Percentiles rank a stretch among this genome's conserved stretches.
These are phyloP conservation scores for Coregonus clupeaformis DNA, from an alignment of 2,113 vertebrate genomes.

Conservation along the genomic window DNA sequence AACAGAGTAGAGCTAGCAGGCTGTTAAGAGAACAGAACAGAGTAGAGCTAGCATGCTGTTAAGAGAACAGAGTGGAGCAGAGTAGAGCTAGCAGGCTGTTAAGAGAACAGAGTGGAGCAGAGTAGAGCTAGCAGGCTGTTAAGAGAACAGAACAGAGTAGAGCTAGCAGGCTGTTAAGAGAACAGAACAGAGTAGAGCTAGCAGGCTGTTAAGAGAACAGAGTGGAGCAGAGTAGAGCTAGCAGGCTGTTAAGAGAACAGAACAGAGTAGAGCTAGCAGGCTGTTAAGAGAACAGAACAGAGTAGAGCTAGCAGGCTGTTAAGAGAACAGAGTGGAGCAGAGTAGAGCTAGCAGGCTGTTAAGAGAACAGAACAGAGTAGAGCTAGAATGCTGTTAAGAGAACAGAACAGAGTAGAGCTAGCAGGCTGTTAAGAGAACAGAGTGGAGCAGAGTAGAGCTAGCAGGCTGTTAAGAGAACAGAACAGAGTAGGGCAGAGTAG, in stretches of 20 bases:
- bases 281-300: neutral
- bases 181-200: constrained; percentile 4
- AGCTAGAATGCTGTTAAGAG: neutral
- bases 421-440: neutral
- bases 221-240: neutral
- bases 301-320: neutral
- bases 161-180: neutral
- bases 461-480: neutral
- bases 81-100: too few species aligned
- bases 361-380: neutral
- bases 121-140: too few species aligned
- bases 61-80: too few species aligned
- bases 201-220: neutral
- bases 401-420: neutral
- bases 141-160: too few species aligned
- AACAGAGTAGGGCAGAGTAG: neutral
- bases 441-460: neutral
- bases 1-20: too few species aligned
- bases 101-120: too few species aligned
- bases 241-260: neutral
- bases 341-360: neutral
- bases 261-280: neutral
- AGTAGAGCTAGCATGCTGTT: too few species aligned
- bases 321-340: neutral
- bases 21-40: too few species aligned